Evolutionary conservation across 1,140 invertebrate species (phyloP).

Genomic region (Mylabris phalerata): DNA sequence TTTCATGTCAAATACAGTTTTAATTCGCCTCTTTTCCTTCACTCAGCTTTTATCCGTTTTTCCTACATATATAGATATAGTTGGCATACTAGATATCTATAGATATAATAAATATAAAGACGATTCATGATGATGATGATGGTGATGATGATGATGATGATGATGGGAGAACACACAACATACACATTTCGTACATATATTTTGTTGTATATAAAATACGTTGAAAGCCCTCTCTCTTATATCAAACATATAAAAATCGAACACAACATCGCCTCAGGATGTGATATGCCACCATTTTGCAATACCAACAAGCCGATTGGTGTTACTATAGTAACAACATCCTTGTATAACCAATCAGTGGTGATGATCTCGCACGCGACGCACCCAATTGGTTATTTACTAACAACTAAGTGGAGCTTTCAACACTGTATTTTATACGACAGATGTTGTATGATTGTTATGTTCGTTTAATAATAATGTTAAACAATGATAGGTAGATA

Average conservation of each 20-base stretch:
- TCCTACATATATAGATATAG: no score
- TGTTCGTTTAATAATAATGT: background rate
- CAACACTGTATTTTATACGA: conserved; percentile 6
- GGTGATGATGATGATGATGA: no score
- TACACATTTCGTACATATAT: background rate
- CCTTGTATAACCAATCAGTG: conserved; percentile 20
- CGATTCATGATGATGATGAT: no score
- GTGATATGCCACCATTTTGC: conserved; percentile 35
- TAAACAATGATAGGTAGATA: conserved; percentile 7
- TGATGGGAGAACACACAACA: conserved; percentile 22
- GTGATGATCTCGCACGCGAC: conserved; percentile 18
- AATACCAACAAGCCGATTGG: conserved; percentile 25
- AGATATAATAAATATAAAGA: no score
- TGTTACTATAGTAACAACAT: conserved; percentile 29
- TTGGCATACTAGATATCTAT: no score
- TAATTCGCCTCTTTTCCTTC: no score
- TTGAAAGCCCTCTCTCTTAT: conserved; percentile 19
- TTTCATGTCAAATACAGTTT: no score
- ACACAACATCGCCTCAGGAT: conserved; percentile 21
- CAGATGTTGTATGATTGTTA: conserved; percentile 1
- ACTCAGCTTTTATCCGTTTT: no score
- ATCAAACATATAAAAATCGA: conserved; percentile 39
- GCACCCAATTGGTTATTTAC: conserved; percentile 19
- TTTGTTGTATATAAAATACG: conserved; percentile 21
- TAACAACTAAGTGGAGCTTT: conserved; percentile 15